Base-by-base conservation (phyloP, 2,888 invertebrate genomes). In the Notodonta ziczac region DNA sequence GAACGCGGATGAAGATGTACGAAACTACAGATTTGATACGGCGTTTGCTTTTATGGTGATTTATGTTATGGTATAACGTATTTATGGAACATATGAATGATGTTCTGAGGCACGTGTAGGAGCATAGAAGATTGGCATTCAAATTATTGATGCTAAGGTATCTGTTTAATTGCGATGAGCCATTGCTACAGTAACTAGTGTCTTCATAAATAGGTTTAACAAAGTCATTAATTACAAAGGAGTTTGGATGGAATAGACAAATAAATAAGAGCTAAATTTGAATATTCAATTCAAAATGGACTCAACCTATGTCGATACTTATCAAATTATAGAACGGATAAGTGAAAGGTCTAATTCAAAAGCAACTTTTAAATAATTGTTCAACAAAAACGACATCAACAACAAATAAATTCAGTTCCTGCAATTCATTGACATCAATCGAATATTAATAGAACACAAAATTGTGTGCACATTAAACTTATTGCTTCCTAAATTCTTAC, bases 1-100 rank as follows among this genome's bases (percentile, higher is more conserved):
- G 73, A 77, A 76, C 73, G 66, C 69, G 62, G 62, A 60, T 69
- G 70, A 14, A 57, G 74, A 81, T 73, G 78, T 75, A 83, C 78
- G 75, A 80, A 78, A 73, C 69, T 59, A 57, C 60, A 40, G 69
- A 80, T 83, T 82, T 72, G 81, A 82, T 76, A 77, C 78, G 81
- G 79, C 73, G 70, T 66, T 75, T 69, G 60, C 65, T 61, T 69
- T 70, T 67, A 67, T 64, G 63, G 54, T 62, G 65, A 72, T 70
- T 54, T 62, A 59, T 57, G 46, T 46, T 46, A 46, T 42, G 42
- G 42, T 42, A 42, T 9, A 42, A 42, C 46, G 13, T 46, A 46
- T 13, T 13, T 13, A 46, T 46, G 42, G 42, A 42, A 42, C 42
- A 42, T 35, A 35, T 35, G 35, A 35, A 35, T 42, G 42, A 10